These are phyloP conservation scores for Stenodera caucasica DNA, from an alignment of 2,888 invertebrate genomes.

Conservation along the genomic window DNA sequence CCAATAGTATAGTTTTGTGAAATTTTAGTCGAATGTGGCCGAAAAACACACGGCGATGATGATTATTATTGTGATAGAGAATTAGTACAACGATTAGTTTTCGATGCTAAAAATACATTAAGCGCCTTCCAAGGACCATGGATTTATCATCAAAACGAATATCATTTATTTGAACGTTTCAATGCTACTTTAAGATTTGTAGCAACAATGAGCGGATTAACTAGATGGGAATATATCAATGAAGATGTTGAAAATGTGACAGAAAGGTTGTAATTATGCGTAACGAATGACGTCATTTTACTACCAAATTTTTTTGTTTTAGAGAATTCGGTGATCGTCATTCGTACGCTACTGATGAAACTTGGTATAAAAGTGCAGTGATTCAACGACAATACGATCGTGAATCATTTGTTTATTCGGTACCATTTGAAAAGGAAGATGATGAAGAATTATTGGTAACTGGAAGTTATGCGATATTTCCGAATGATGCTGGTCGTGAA, in stretches of 20 bases:
- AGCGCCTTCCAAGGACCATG: constrained; percentile 54
- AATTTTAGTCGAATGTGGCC: constrained; percentile 66
- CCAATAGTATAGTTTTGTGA: no score
- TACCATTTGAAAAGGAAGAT: constrained; percentile 61
- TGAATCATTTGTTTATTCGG: constrained; percentile 76
- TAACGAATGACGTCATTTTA: no score
- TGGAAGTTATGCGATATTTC: constrained; percentile 82
- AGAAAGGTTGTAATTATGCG: no score
- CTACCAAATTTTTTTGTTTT: constrained; percentile 13
- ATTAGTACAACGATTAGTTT: constrained; percentile 79
- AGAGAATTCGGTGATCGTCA: constrained; percentile 78
- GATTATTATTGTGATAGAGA: constrained; percentile 85
- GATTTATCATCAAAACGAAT: constrained; percentile 53
- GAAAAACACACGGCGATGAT: constrained; percentile 65
- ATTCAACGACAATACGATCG: constrained; percentile 78
- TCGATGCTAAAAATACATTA: constrained; percentile 79
- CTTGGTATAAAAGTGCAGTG: constrained; percentile 90
- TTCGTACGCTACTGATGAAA: constrained; percentile 79
- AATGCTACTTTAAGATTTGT: constrained; percentile 79
- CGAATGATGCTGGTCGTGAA: constrained; percentile 71
- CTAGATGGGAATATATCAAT: constrained; percentile 80
- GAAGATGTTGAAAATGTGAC: constrained; percentile 58
- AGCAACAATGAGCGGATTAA: constrained; percentile 86
- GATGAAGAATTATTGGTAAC: constrained; percentile 69
- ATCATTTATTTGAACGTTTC: constrained; percentile 64